These are phyloP conservation scores for Blastobasis adustella DNA, from an alignment of 2,888 invertebrate species.

Conservation along the genomic window DNA sequence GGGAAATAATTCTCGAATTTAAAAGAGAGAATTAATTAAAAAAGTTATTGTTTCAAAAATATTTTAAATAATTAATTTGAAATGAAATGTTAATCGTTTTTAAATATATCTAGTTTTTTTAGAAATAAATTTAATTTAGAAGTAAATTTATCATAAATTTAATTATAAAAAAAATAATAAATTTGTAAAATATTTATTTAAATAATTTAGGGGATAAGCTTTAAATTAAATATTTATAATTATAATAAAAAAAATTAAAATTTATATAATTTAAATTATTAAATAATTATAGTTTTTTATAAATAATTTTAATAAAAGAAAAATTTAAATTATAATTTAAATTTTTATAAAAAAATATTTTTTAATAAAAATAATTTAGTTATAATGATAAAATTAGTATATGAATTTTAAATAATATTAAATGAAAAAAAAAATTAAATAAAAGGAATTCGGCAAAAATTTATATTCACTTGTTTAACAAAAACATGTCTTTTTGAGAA, in stretches of 20 bases:
- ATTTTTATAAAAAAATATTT: constrained; percentile 55
- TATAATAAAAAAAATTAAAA: constrained; percentile 41
- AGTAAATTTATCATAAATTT: constrained; percentile 54
- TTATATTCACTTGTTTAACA: constrained; percentile 83
- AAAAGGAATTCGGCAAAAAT: constrained; percentile 79
- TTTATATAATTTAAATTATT: constrained; percentile 75
- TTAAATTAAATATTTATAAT: constrained; percentile 73
- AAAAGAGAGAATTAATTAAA: constrained; percentile 76
- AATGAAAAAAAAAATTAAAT: constrained; percentile 45
- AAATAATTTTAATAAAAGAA: constrained; percentile 50
- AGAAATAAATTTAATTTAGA: constrained; percentile 72
- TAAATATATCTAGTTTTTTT: constrained; percentile 80
- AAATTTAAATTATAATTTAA: constrained; percentile 51
- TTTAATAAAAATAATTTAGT: constrained; percentile 50
- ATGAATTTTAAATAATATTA: constrained; percentile 27
- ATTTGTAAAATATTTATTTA: constrained; percentile 40
- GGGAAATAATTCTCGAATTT: constrained; percentile 73
- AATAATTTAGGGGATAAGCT: constrained; percentile 77
- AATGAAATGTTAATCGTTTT: constrained; percentile 80
- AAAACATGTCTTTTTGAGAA: constrained; percentile 82
- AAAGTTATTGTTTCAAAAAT: constrained; percentile 75
- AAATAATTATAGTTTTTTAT: constrained; percentile 68
- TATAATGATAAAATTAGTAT: constrained; percentile 79
- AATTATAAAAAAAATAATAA: constrained; percentile 32
- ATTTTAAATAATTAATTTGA: constrained; percentile 77